Conservation (phyloP, 2,797 vertebrate species). For the Catostomus latipinnis region DNA sequence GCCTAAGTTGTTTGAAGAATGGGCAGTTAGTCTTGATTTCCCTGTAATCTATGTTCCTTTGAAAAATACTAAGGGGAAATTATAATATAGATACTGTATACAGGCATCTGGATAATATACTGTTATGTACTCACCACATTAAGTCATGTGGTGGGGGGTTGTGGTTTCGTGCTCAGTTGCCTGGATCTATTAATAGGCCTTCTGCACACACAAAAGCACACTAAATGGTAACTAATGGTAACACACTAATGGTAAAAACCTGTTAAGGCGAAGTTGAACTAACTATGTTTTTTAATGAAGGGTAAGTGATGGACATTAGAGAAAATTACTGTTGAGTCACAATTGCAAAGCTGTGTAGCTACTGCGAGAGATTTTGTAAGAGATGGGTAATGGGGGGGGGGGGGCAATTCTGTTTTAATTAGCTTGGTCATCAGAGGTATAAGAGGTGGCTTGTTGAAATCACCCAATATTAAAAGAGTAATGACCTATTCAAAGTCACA, state of each 20-base stretch:
- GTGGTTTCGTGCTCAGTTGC: neutral
- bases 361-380: conserved; percentile 19
- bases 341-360: neutral
- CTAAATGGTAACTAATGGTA: neutral
- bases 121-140: no score
- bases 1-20: no score
- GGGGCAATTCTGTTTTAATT: conserved; percentile 17
- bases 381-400: neutral
- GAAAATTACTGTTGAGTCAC: conserved; percentile 2
- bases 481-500: conserved; percentile 53
- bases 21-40: no score
- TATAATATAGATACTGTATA: no score
- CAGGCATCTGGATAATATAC: no score
- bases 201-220: neutral
- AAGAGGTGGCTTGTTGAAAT: conserved; percentile 44
- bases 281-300: conserved; percentile 20
- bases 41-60: no score
- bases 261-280: neutral
- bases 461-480: conserved; percentile 30
- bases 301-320: conserved; percentile 13
- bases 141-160: neutral
- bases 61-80: no score
- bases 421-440: conserved; percentile 27
- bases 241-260: no score
- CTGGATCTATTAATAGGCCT: neutral